phyloP scores from a whole-genome alignment of 2,113 vertebrate genomes.

The Neodontobutis hainanensis region DNA sequence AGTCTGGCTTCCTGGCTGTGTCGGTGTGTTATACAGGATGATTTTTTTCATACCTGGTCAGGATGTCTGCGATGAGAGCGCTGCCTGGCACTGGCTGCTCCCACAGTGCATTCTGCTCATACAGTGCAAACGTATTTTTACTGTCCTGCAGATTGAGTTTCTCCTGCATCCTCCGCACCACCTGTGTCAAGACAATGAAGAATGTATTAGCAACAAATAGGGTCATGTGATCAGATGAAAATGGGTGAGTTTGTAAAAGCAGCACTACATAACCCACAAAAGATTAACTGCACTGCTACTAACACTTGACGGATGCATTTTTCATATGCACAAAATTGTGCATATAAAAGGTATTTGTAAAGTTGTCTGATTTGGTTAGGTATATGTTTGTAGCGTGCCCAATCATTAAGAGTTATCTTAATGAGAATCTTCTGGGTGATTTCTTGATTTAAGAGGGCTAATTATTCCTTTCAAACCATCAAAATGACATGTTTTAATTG shows the following conservation, averaged over 20 bases:
- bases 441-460: too few relatives aligned
- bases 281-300: too few relatives aligned
- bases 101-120: constrained; percentile 85
- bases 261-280: not conserved
- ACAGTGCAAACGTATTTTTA: constrained; percentile 90
- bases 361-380: too few relatives aligned
- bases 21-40: constrained; percentile 28
- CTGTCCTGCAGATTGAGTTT: constrained; percentile 88
- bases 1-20: constrained; percentile 26
- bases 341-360: too few relatives aligned
- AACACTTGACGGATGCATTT: too few relatives aligned
- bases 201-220: not conserved
- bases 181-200: constrained; percentile 68
- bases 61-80: constrained; percentile 89
- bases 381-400: too few relatives aligned
- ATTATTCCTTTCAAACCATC: too few relatives aligned
- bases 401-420: too few relatives aligned
- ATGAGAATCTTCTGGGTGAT: too few relatives aligned
- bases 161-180: constrained; percentile 88
- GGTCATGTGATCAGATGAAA: not conserved
- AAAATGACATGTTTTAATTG: too few relatives aligned
- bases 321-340: too few relatives aligned
- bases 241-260: not conserved
- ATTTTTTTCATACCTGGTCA: constrained; percentile 93
- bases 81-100: constrained; percentile 85